These are phyloP conservation scores for Carapus acus DNA, from an alignment of 2,797 vertebrate genomes.

Conservation along the genomic window DNA sequence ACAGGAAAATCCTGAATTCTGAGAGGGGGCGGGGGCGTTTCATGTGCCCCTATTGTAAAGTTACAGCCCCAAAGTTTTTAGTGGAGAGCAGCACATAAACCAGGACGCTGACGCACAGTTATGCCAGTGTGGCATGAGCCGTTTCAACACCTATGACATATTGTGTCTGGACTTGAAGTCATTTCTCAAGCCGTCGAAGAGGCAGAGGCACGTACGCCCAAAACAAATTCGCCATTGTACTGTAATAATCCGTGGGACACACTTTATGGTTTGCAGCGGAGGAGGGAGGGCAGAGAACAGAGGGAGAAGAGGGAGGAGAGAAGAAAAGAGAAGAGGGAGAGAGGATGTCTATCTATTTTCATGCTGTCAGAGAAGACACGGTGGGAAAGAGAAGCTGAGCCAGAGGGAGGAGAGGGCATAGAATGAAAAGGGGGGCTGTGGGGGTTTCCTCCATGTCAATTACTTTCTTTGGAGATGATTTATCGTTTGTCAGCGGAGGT, in stretches of 20 bases:
- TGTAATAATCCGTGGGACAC: slow-evolving; percentile 40
- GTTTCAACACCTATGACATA: slow-evolving; percentile 64
- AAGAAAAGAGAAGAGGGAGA: slow-evolving; percentile 18
- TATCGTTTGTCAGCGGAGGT: slow-evolving; percentile 49
- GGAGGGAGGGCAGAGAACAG: slow-evolving; percentile 10
- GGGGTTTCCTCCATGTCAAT: slow-evolving; percentile 43
- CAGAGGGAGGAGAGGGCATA: slow-evolving; percentile 27
- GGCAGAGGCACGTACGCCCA: slow-evolving; percentile 44
- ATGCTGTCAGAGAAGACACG: slow-evolving; percentile 49
- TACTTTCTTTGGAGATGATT: slow-evolving; percentile 36
- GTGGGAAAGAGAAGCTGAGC: slow-evolving; percentile 35
- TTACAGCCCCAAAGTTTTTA: slow-evolving; percentile 13
- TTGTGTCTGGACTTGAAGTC: slow-evolving; percentile 41
- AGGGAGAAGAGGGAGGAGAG: slow-evolving; percentile 11
- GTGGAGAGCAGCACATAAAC: slow-evolving; percentile 16
- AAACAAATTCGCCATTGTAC: slow-evolving; percentile 53
- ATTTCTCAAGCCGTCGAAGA: slow-evolving; percentile 46
- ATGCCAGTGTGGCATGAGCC: slow-evolving; percentile 36
- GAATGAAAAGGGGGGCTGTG: slow-evolving; percentile 32
- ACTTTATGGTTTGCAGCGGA: slow-evolving; percentile 10
- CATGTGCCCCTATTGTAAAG: slow-evolving; percentile 1
- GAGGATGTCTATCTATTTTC: slow-evolving; percentile 33
- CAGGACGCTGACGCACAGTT: slow-evolving; percentile 19
- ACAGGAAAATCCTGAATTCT: slow-evolving; percentile 1
- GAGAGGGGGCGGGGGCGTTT: not conserved